phyloP scores from a whole-genome alignment of 1,140 invertebrate species.

The Drosophila punjabiensis region DNA sequence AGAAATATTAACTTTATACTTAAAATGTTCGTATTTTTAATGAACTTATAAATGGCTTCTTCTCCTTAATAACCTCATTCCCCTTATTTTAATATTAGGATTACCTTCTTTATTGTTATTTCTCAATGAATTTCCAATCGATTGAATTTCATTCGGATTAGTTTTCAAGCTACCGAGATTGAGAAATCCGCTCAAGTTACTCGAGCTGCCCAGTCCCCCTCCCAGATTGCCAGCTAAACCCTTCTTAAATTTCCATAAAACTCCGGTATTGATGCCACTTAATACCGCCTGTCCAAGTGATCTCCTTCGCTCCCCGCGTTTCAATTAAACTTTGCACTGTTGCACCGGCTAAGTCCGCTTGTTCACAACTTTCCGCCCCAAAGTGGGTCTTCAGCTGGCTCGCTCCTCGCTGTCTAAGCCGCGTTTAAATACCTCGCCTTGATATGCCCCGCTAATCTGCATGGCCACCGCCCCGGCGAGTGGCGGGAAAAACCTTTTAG shows the following conservation, averaged over 20 bases:
- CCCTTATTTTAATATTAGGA: slow-evolving; percentile 16
- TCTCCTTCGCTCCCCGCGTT: slow-evolving; percentile 24
- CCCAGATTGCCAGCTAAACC: slow-evolving; percentile 25
- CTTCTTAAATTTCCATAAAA: slow-evolving; percentile 61
- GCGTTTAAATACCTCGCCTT: slow-evolving; percentile 77
- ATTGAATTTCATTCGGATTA: slow-evolving; percentile 48
- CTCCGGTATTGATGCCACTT: slow-evolving; percentile 67
- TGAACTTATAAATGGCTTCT: slow-evolving; percentile 17
- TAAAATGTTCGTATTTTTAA: neutral
- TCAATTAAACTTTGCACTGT: slow-evolving; percentile 76
- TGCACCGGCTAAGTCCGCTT: slow-evolving; percentile 72
- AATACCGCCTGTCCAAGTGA: slow-evolving; percentile 39
- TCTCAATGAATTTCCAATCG: slow-evolving; percentile 51
- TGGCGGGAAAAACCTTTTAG: slow-evolving; percentile 71
- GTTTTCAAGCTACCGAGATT: slow-evolving; percentile 54
- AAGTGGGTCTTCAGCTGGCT: slow-evolving; percentile 50
- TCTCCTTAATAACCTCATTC: neutral
- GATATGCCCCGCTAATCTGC: slow-evolving; percentile 75
- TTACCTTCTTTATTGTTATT: slow-evolving; percentile 51
- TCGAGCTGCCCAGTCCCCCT: neutral
- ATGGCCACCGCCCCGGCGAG: slow-evolving; percentile 49
- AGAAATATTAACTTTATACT: no score
- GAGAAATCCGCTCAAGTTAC: slow-evolving; percentile 56
- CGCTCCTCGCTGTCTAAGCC: slow-evolving; percentile 57
- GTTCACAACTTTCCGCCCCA: slow-evolving; percentile 74